phyloP scores from a whole-genome alignment of 2,797 vertebrate species.

The Acrocephalus scirpaceus region DNA sequence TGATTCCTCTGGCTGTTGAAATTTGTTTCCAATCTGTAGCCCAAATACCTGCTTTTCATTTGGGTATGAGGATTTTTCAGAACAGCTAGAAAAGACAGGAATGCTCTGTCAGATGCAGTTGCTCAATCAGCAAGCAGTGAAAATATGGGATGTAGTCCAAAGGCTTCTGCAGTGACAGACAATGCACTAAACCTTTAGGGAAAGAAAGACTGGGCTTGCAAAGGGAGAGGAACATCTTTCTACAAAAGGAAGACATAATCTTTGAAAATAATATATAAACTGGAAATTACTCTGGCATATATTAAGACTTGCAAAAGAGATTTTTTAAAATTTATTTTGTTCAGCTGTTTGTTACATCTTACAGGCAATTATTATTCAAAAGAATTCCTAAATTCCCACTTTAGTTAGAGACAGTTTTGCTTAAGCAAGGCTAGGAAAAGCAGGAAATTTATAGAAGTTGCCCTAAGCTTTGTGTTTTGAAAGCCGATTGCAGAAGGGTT shows the following conservation, averaged over 20 bases:
- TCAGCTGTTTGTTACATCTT: neutral
- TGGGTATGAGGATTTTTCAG: neutral
- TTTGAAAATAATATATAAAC: neutral
- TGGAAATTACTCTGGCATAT: neutral
- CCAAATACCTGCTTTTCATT: neutral
- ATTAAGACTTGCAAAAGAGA: neutral
- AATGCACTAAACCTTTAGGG: neutral
- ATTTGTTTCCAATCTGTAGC: neutral
- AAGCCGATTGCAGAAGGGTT: neutral
- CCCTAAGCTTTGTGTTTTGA: neutral
- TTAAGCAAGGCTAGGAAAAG: neutral
- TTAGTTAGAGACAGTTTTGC: neutral
- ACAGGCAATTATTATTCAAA: neutral
- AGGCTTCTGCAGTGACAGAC: neutral
- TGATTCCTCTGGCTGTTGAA: neutral
- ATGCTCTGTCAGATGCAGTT: neutral
- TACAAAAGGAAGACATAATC: neutral
- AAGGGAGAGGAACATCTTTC: neutral
- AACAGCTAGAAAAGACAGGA: constrained; percentile 3
- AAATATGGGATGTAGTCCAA: neutral
- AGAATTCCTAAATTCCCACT: neutral
- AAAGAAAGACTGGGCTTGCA: neutral
- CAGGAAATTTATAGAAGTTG: neutral
- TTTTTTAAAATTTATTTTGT: neutral
- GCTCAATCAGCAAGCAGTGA: constrained; percentile 6